A percentile compares a stretch with the other conserved stretches of the same genome.
These are phyloP conservation scores for Pomacea maculata DNA, from an alignment of 1,140 invertebrate genomes.

Conservation along the genomic window DNA sequence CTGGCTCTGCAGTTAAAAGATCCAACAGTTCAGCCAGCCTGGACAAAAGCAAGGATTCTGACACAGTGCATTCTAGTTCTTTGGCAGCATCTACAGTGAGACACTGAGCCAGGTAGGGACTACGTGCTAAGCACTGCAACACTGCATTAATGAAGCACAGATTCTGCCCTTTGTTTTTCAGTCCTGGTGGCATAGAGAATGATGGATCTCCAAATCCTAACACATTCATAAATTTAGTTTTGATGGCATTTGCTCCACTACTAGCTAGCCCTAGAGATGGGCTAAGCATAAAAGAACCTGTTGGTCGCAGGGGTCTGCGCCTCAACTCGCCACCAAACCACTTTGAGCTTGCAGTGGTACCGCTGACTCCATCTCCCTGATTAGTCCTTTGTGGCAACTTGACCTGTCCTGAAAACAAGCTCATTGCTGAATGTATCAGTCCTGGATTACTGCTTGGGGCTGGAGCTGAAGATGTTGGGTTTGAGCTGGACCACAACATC, in stretches of 20 bases:
- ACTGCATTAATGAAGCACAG: conserved; percentile 63
- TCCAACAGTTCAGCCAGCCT: conserved; percentile 47
- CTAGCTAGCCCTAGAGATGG: conserved; percentile 13
- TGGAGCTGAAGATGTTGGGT: too few species aligned
- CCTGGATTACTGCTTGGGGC: too few species aligned
- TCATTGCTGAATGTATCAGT: not conserved
- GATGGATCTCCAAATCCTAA: conserved; percentile 39
- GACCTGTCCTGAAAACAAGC: not conserved
- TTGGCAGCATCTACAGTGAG: conserved; percentile 40
- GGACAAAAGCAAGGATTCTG: conserved; percentile 51
- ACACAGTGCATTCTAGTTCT: conserved; percentile 49
- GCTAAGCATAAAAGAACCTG: conserved; percentile 9
- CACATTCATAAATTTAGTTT: conserved; percentile 48
- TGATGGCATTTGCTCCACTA: conserved; percentile 30
- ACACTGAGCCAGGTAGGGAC: conserved; percentile 48
- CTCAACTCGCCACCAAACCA: conserved; percentile 44
- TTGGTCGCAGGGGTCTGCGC: conserved; percentile 42
- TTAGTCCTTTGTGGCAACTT: not conserved
- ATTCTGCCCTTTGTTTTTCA: conserved; percentile 59
- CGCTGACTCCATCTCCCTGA: not conserved
- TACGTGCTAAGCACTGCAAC: conserved; percentile 59
- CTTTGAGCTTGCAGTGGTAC: not conserved
- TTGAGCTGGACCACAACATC: not conserved
- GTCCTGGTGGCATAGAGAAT: conserved; percentile 44
- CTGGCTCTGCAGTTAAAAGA: conserved; percentile 34